Percentiles rank a stretch among this genome's conserved stretches.
Evolutionary conservation across 2,888 invertebrate species (phyloP).

Genomic region (Proisotoma minuta): DNA sequence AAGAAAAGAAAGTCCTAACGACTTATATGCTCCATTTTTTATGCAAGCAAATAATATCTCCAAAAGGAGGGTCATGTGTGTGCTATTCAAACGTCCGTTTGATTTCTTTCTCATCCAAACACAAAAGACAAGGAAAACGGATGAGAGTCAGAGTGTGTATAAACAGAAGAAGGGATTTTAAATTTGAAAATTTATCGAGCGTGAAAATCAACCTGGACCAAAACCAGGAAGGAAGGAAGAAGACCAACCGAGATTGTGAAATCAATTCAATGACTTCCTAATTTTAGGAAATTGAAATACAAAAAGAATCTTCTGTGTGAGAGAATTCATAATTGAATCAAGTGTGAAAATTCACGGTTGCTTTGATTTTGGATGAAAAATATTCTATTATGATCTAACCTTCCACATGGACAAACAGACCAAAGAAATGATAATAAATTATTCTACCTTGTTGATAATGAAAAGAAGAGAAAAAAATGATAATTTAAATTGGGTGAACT

Average conservation of each 20-base stretch:
- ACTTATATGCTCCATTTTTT: not conserved
- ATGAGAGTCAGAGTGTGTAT: slow-evolving; percentile 2
- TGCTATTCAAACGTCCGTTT: not conserved
- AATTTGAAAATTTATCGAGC: slow-evolving; percentile 16
- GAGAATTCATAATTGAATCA: not conserved
- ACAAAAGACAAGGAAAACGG: slow-evolving; percentile 7
- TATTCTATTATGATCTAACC: no score
- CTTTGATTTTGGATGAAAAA: no score
- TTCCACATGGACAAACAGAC: no score
- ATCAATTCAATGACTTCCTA: slow-evolving; percentile 1
- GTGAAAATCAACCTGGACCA: slow-evolving; percentile 12
- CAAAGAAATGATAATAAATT: no score
- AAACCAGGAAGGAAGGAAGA: not conserved
- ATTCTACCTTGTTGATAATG: no score
- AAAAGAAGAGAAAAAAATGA: no score
- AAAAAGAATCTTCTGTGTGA: not conserved
- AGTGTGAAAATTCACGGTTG: not conserved
- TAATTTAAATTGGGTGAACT: no score
- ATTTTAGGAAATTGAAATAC: slow-evolving; percentile 2
- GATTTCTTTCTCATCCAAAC: not conserved
- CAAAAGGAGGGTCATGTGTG: not conserved
- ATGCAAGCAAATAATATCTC: not conserved
- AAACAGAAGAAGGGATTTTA: slow-evolving; percentile 17
- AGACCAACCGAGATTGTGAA: not conserved
- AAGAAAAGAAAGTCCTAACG: slow-evolving; percentile 4